Evolutionary conservation across 1,140 invertebrate species (phyloP).

Genomic region (Monomorium pharaonis): DNA sequence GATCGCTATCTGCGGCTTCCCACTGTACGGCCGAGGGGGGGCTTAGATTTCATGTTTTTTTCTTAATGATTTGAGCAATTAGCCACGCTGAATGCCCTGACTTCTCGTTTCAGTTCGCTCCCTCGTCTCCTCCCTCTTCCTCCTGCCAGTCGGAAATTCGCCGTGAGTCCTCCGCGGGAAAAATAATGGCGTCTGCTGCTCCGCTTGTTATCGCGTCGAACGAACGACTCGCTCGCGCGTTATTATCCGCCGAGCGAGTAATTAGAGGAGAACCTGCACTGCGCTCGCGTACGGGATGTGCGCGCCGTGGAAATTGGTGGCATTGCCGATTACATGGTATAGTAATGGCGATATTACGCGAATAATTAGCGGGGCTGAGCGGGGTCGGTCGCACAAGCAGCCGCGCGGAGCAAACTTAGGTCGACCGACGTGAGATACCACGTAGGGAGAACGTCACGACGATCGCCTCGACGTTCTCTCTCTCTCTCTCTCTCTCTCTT

Average conservation of each 20-base stretch:
- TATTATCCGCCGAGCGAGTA: conserved; percentile 34
- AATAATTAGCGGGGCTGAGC: conserved; percentile 60
- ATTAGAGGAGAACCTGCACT: conserved; percentile 34
- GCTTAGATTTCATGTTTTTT: conserved; percentile 85
- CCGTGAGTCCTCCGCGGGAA: conserved; percentile 50
- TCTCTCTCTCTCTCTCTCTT: neutral
- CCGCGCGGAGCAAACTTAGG: neutral
- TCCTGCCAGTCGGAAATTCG: conserved; percentile 25
- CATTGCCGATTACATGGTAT: conserved; percentile 35
- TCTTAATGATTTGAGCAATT: conserved; percentile 86
- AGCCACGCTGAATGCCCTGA: conserved; percentile 85
- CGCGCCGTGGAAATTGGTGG: conserved; percentile 19
- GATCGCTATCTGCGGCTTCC: conserved; percentile 83
- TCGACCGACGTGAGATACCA: conserved; percentile 19
- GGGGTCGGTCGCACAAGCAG: conserved; percentile 60
- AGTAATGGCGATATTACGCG: conserved; percentile 37
- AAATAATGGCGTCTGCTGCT: conserved; percentile 50
- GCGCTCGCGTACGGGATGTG: neutral
- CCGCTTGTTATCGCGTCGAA: conserved; percentile 59
- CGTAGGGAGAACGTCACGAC: neutral
- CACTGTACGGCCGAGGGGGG: conserved; percentile 77
- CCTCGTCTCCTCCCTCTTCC: conserved; percentile 69
- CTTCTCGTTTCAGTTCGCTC: conserved; percentile 79
- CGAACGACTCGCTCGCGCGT: conserved; percentile 6
- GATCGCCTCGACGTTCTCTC: neutral